phyloP scores from a whole-genome alignment of 1,140 invertebrate species.

The Zophobas atratus region DNA sequence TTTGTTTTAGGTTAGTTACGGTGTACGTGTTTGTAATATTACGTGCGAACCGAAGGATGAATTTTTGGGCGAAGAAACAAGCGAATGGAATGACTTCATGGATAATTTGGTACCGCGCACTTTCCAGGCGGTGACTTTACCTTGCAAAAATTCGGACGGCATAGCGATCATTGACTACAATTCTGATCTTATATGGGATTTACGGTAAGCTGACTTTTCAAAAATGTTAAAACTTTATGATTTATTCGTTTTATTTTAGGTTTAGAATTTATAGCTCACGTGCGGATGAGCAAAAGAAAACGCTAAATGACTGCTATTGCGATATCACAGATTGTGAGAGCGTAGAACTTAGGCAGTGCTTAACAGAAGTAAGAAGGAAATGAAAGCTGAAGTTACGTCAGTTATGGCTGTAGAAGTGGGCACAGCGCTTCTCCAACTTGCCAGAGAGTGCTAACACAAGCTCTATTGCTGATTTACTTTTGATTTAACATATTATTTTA shows the following conservation, averaged over 20 bases:
- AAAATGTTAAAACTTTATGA: not conserved
- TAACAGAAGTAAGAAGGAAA: not conserved
- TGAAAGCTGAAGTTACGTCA: not conserved
- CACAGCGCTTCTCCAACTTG: conserved; percentile 58
- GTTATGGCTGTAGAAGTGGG: conserved; percentile 58
- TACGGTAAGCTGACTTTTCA: not conserved
- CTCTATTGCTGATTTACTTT: too few relatives aligned
- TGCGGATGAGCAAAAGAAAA: not conserved
- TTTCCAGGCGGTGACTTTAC: not conserved
- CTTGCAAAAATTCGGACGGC: not conserved
- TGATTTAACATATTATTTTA: too few relatives aligned
- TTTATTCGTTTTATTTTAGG: not conserved
- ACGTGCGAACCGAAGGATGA: conserved; percentile 9
- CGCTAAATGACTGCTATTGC: conserved; percentile 10
- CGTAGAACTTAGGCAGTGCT: conserved; percentile 1
- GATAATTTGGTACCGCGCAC: not conserved
- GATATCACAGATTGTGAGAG: not conserved
- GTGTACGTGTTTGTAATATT: not conserved
- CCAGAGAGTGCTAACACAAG: conserved; percentile 52
- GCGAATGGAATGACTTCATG: conserved; percentile 10
- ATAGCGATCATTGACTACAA: not conserved
- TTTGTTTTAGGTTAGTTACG: not conserved
- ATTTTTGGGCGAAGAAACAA: not conserved
- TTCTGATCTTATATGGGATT: conserved; percentile 13
- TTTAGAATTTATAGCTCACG: conserved; percentile 15